Base-by-base conservation (phyloP, 2,888 invertebrate species). In the Amphipyra berbera region DNA sequence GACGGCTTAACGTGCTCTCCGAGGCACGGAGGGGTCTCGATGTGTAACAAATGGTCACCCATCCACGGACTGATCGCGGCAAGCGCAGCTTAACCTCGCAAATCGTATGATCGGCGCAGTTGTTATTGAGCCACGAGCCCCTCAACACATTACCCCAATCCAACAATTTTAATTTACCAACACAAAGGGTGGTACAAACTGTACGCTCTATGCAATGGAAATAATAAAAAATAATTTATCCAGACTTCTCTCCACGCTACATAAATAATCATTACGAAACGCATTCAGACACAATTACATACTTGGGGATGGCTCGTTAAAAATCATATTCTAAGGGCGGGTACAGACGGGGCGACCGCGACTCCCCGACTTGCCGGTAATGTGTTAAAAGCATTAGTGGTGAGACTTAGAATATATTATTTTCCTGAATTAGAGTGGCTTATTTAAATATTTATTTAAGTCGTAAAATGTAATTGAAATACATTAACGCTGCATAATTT, bases 251-350 rank as follows among this genome's bases (percentile, higher is more conserved):
- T 82, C 76, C 63, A 66, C 76, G 83, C 82, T 77, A 83, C 89
- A 88, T 91, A 92, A 92, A 91, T 90, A 89, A 90, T 89, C 86
- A 90, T 92, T 90, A 91, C 80, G 82, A 79, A 84, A 82, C 85
- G 86, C 87, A 88, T 90, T 89, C 89, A 85, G 83, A 85, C 86
- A 86, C 89, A 90, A 90, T 91, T 90, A 91, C 90, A 90, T 88
- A 88, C 88, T 89, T 84, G 85, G 88, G 86, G 88, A 84, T 84
- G 87, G 88, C 76, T 88, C 88, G 90, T 90, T 90, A 88, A 87
- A 90, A 89, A 89, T 90, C 87, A 89, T 90, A 89, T 87, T 87
- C 84, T 76, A 72, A 76, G 85, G 84, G 80, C 60, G 77, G 42
- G 54, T n/a, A 72, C 78, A 81, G 73, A 78, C 78, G 59, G 58